Base-by-base conservation (phyloP, 2,888 invertebrate genomes). In the Lasioglossum zephyrum region DNA sequence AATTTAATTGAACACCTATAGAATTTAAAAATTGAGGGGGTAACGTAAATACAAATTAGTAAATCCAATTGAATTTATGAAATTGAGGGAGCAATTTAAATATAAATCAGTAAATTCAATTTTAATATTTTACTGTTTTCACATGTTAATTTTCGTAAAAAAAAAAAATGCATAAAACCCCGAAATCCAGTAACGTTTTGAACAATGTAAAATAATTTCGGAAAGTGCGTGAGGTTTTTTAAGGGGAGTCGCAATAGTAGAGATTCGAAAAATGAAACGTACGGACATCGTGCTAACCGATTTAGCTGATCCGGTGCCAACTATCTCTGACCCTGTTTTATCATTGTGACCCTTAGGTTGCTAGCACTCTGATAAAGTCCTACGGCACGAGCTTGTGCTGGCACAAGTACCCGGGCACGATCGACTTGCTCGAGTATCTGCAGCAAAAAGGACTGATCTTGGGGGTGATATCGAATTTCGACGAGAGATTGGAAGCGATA, bases 381-480 rank as follows among this genome's bases (percentile, higher is more conserved):
- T 99, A 97, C 93, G 96, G 96, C 92, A 97, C 97, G 0, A 95
- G 96, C 1, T 96, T 96, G 81, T 97, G 97, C 92, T 99, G 98
- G 98, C 96, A 96, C 92, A 95, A 96, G 49, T 96, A 96, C 89
- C 96, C 97, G 73, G 98, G 97, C 26, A 96, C 96, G 39, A 93
- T 96, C 16, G 96, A 96, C 81, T 95, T 98, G n/a, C 95, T 98
- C 1, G 95, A 96, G 41, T 96, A 96, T 85, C 94, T 98, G 11
- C 95, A 95, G 85, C 93, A 94, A 18, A 95, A 94, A 79, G 95
- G 95, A 41, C 69, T 95, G n/a, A 69, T 92, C 18, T 90, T 98
- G 70, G 99, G 98, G 4, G 96, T 98, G 0, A 97, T 99, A 89
- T 98, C 99, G 9, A 99, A 99, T 95, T 98, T 97, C 95, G 99